Evolutionary conservation across 2,113 vertebrate genomes (phyloP), one percentile per base, ranked within the genome.

Genomic region (Lutjanus erythropterus): DNA sequence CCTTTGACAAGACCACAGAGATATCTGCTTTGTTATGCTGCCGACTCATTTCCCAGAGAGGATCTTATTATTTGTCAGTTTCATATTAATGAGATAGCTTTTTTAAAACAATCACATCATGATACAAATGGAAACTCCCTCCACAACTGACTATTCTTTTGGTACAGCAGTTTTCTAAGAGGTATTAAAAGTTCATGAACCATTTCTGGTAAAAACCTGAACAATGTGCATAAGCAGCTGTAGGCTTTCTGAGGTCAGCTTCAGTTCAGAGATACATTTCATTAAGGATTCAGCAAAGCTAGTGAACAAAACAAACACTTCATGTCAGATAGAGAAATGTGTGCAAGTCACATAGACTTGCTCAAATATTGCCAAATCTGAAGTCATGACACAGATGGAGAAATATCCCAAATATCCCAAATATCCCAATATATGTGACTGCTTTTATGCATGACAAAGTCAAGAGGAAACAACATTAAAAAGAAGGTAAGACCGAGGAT

Each of bases 271-370:
- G 6, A 19, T 19, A 19, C 1, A 33, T 19, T 15, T 27, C 46
- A 50, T 9, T 31, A 14, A 52, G 44, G 64, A 75, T 27, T 61
- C 46, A 33, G 53, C n/a, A n/a, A 11, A 10, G 29, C 14, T 44
- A 47, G n/a, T 35, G 59, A 47, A 59, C 9, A 52, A n/a, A 53
- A 25, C n/a, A 60, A 44, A 80, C 46, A 78, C 33, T 44, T 31
- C 9, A 59, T 59, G 19, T 64, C 9, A 49, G 31, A 72, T 3
- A 60, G 2, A 44, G 44, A 23, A n/a, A 33, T n/a, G n/a, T 37
- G 8, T 37, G 29, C 19, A 21, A n/a, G 29, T 56, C 33, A 29
- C 50, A 41, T 0, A 23, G 31, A 8, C n/a, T 2, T 62, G 29
- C 9, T 37, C n/a, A 53, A 35, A 74, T 44, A 76, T 27, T 29